These are phyloP conservation scores for Ophiodon elongatus DNA, from an alignment of 2,113 vertebrate species.

Conservation along the genomic window DNA sequence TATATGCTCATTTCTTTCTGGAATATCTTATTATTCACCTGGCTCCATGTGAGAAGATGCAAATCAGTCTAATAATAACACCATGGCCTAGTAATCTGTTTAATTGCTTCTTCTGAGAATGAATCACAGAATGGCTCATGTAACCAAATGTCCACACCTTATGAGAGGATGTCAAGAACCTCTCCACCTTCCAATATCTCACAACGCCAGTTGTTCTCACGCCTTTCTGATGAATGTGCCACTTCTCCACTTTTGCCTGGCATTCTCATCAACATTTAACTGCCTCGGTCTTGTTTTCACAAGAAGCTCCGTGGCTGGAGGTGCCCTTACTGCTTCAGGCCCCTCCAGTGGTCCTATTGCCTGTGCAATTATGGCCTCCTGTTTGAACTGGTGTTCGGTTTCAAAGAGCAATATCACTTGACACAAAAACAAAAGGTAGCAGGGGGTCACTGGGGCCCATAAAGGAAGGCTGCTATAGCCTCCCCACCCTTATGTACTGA, in stretches of 20 bases:
- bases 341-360: conserved; percentile 38
- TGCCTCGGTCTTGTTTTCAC: conserved; percentile 70
- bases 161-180: conserved; percentile 17
- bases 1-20: conserved; percentile 10
- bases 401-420: conserved; percentile 76
- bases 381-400: conserved; percentile 81
- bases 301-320: conserved; percentile 59
- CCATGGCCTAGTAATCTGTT: conserved; percentile 5
- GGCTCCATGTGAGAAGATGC: conserved; percentile 6
- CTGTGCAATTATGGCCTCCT: conserved; percentile 61
- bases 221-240: conserved; percentile 72
- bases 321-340: conserved; percentile 36
- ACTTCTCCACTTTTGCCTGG: conserved; percentile 65
- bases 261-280: conserved; percentile 65
- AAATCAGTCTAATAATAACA: conserved; percentile 21
- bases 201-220: conserved; percentile 60
- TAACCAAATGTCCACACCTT: conserved; percentile 26
- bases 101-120: conserved; percentile 21
- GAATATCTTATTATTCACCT: conserved; percentile 6
- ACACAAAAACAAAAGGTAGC: conserved; percentile 74
- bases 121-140: conserved; percentile 8
- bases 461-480: neutral
- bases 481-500: conserved; percentile 2
- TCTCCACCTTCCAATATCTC: conserved; percentile 30
- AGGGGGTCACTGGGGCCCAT: conserved; percentile 25